Evolutionary conservation across 1,140 invertebrate genomes (phyloP).

Genomic region (Anastrepha ludens): DNA sequence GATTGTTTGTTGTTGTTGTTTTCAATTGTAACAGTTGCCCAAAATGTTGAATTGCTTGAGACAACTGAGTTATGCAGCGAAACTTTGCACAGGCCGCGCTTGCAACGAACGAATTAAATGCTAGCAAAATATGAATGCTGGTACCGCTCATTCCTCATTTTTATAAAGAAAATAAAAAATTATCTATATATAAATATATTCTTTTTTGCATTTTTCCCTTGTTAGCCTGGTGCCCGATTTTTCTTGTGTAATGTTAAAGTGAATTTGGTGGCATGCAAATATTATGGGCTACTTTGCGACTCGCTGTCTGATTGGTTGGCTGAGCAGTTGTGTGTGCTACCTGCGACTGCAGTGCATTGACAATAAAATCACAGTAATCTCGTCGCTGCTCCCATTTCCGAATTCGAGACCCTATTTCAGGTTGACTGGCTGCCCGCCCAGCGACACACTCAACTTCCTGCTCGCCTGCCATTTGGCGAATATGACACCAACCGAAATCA

Average conservation of each 20-base stretch:
- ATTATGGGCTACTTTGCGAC: background rate
- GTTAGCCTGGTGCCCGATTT: background rate
- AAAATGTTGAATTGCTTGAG: background rate
- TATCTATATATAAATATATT: no score
- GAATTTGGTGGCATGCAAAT: background rate
- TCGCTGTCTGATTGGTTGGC: background rate
- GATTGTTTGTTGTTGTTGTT: background rate
- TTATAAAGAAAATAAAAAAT: background rate
- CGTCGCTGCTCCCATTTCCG: background rate
- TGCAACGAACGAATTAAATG: background rate
- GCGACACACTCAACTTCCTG: background rate
- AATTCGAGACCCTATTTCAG: slow-evolving; percentile 5
- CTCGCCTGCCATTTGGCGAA: background rate
- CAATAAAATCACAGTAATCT: slow-evolving; percentile 38
- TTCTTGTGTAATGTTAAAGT: background rate
- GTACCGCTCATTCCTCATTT: no score
- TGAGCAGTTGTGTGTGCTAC: background rate
- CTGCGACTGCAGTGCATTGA: background rate
- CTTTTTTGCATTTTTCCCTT: background rate
- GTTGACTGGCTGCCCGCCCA: background rate
- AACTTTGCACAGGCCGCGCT: background rate
- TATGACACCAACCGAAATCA: background rate
- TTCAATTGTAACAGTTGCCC: background rate
- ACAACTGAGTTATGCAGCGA: background rate
- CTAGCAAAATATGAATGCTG: background rate